phyloP scores from a whole-genome alignment of 2,888 invertebrate genomes.

The Diploptera punctata region DNA sequence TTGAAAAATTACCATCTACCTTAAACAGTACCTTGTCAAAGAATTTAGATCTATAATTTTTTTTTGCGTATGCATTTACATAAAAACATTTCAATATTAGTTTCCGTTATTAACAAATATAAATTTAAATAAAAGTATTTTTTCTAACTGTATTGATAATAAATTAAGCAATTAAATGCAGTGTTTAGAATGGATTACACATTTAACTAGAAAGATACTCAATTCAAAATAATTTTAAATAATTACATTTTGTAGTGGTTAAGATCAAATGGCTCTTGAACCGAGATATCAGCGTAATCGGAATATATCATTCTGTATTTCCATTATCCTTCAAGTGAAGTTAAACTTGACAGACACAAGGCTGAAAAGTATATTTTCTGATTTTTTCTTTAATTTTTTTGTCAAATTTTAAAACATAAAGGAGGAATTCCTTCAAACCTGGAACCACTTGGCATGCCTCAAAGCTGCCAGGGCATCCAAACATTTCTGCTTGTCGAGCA shows the following conservation, averaged over 20 bases:
- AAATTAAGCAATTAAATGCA: too few relatives aligned
- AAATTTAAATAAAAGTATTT: too few relatives aligned
- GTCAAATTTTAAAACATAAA: constrained; percentile 39
- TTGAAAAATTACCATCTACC: too few relatives aligned
- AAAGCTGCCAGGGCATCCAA: constrained; percentile 99
- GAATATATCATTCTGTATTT: constrained; percentile 25
- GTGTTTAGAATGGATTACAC: background rate
- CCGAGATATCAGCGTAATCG: background rate
- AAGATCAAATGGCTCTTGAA: background rate
- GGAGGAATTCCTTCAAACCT: constrained; percentile 71
- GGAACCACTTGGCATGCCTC: constrained; percentile 99
- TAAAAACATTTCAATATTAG: too few relatives aligned
- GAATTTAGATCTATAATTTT: too few relatives aligned
- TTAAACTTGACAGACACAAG: constrained; percentile 49
- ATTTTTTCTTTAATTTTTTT: constrained; percentile 21
- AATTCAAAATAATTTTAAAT: background rate
- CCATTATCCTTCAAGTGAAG: constrained; percentile 23
- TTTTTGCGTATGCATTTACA: too few relatives aligned
- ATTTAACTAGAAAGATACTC: background rate
- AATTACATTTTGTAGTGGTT: background rate
- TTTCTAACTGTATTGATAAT: too few relatives aligned
- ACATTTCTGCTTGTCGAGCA: constrained; percentile 99
- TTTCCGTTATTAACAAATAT: too few relatives aligned
- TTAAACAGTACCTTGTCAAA: too few relatives aligned
- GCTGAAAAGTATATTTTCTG: constrained; percentile 51